These are phyloP conservation scores for Cyprinodon variegatus DNA, from an alignment of 2,113 vertebrate genomes.

Conservation along the genomic window DNA sequence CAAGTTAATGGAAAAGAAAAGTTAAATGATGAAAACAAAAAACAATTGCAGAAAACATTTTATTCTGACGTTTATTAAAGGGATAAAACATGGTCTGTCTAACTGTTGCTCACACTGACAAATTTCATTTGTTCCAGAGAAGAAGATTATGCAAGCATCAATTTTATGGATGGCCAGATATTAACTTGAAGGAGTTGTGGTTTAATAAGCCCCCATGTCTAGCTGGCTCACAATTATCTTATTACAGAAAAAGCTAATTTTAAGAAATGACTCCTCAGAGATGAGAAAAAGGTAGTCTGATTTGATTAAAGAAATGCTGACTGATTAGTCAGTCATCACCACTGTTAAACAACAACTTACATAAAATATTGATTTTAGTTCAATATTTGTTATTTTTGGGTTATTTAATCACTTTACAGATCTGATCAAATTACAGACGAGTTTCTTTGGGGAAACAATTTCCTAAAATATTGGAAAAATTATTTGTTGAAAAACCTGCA, in stretches of 20 bases:
- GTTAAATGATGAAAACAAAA: neutral
- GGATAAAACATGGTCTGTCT: neutral
- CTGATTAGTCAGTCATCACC: neutral
- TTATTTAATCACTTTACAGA: neutral
- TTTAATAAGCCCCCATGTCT: neutral
- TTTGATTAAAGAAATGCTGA: slow-evolving; percentile 2
- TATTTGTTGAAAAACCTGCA: no score
- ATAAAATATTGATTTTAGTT: neutral
- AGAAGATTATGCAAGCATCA: neutral
- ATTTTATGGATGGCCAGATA: slow-evolving; percentile 9
- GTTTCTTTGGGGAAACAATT: no score
- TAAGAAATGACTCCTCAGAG: slow-evolving; percentile 8
- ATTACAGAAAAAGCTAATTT: slow-evolving; percentile 19
- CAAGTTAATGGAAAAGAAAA: neutral
- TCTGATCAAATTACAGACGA: no score
- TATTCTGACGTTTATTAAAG: neutral
- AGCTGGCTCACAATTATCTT: slow-evolving; percentile 12
- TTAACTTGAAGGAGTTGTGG: slow-evolving; percentile 11
- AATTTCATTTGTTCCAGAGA: neutral
- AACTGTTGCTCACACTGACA: neutral
- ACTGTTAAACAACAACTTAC: neutral
- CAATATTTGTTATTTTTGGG: neutral
- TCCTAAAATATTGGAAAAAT: no score
- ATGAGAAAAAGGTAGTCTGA: slow-evolving; percentile 2
- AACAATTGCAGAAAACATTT: neutral